Evolutionary conservation across 2,888 invertebrate genomes (phyloP), one percentile per base, ranked within the genome.

Genomic region (Archips crataeganus): DNA sequence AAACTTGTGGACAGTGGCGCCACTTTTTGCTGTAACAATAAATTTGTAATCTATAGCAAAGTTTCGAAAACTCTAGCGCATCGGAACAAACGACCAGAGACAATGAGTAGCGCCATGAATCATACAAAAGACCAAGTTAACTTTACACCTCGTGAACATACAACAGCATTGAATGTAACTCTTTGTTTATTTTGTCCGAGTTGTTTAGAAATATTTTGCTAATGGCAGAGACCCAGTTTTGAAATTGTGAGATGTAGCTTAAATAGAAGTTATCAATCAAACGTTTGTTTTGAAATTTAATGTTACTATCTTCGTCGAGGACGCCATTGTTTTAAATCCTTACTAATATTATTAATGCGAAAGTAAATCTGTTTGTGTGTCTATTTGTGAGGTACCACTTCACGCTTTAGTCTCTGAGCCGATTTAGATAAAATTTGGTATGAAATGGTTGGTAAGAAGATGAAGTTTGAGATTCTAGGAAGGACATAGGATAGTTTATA

Each of bases 261-360:
- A 86, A 89, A 88, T 84, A 82, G 84, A 78, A 81, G 81, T 82
- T 83, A 89, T 89, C 88, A 85, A 90, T 89, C 89, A 89, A 85
- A 74, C 60, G 75, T 60, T 76, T 71, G 71, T 84, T 84, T 78
- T 83, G 81, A 79, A 84, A 87, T 4, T 64, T 71, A 65, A 65
- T 47, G 47, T 66, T 51, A 61, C 42, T 66, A 45, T 23, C 39
- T 36, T 51, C 65, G 77, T 79, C 79, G 77, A 75, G 75, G 74
- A 75, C 76, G 65, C 83, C 77, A 84, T 85, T 85, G 84, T 86
- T 83, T 82, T 81, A 67, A 39, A 39, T 23, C 23, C 23, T 23
- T 23, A 23, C 23, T 23, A 23, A 23, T 23, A 23, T 23, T 23
- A 23, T 23, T 23, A 23, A 23, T 23, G 23, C 23, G 23, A 23